These are phyloP conservation scores for Epinephelus cyanopodus DNA, from an alignment of 2,113 vertebrate genomes.

Conservation along the genomic window DNA sequence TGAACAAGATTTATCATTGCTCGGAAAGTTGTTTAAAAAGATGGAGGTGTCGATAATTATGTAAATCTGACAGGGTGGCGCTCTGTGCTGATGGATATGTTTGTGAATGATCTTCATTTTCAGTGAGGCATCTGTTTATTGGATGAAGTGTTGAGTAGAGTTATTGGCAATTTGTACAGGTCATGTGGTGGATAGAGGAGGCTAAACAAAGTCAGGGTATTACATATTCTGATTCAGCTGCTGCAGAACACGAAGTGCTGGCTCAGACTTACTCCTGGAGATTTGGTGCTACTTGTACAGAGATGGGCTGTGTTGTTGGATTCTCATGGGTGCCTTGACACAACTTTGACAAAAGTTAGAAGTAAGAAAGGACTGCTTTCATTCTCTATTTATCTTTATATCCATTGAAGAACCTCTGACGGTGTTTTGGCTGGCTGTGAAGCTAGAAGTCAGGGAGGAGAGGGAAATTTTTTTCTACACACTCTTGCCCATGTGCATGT, in stretches of 20 bases:
- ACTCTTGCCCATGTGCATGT: not conserved
- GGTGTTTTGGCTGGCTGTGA: conserved; percentile 10
- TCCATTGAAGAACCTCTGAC: not conserved
- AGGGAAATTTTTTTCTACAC: not conserved
- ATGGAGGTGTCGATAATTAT: not conserved
- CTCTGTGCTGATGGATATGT: not conserved
- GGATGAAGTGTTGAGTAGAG: not conserved
- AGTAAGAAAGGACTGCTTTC: not conserved
- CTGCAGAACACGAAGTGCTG: not conserved
- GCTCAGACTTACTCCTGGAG: not conserved
- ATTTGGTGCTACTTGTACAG: not conserved
- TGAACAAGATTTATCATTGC: not conserved
- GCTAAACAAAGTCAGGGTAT: not conserved
- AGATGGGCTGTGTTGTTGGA: not conserved
- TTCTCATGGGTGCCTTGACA: not conserved
- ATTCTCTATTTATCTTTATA: no score
- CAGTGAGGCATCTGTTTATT: not conserved
- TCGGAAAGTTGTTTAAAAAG: not conserved
- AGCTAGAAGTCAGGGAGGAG: conserved; percentile 7
- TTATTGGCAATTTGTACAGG: not conserved
- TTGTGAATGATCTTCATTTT: not conserved
- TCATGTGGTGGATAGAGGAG: not conserved
- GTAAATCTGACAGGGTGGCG: not conserved
- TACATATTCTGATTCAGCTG: not conserved
- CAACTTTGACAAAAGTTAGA: not conserved